Base-by-base conservation (phyloP, 2,888 invertebrate species). In the Mechanitis messenoides region DNA sequence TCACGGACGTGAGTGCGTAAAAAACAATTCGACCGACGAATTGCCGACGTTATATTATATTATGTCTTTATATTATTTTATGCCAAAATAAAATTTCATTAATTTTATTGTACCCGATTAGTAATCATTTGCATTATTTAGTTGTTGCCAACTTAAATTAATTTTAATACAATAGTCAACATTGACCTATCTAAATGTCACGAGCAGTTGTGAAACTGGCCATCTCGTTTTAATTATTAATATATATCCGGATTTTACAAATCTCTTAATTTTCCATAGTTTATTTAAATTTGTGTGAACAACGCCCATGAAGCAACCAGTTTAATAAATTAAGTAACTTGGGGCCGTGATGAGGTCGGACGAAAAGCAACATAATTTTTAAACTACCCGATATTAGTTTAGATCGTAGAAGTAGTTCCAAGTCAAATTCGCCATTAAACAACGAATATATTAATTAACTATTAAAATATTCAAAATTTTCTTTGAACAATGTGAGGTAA, bases 1-100 rank as follows among this genome's bases (percentile, higher is more conserved):
- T 90, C 90, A 90, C 71, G 90, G 89, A 78, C 87, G 79, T 70
- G 72, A 71, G 60, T 60, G 62, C 57, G 61, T 63, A 68, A 69
- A 70, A 69, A 65, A 64, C 28, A 47, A n/a, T 35, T 50, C 53
- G 54, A 53, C 55, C 56, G 9, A 35, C 35, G 35, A 47, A 58
- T 20, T 45, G 33, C 38, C 45, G 42, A 42, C 11, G 42, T 42
- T 42, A 42, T 42, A 42, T 42, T 9, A 11, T 9, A 3, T 42
- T 42, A 9, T 42, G 42, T 42, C 9, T 42, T 42, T 9, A 42
- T 11, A 2, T 47, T 45, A 54, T 53, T 46, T 58, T 20, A 45
- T 11, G 35, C 2, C 53, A 45, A 35, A 54, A 47, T 55, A 33
- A 31, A 46, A 42, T 57, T 33, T 33, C 20, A 53, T 58, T 38